Base-by-base conservation (phyloP, 1,140 invertebrate genomes). In the Himalopsyche phryganea region DNA sequence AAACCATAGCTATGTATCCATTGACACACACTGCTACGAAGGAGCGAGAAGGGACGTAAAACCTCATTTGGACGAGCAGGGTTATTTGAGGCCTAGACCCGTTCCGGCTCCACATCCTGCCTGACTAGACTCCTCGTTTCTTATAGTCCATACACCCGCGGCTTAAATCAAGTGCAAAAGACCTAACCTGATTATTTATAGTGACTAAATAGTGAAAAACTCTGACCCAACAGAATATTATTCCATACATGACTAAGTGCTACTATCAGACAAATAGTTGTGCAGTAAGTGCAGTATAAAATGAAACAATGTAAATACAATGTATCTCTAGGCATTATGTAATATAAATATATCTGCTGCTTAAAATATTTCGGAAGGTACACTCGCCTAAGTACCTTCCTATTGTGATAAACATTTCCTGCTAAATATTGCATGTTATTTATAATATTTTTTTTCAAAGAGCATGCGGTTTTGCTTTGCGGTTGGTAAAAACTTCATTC, bases 1-100 rank as follows among this genome's bases (percentile, higher is more conserved):
- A 46, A 75, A 77, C 58, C 76, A 78, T 59, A 77, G 75, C 67
- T 78, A 78, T 58, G 74, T 78, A 62, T 77, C 74, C 60, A 77
- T 78, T 50, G 74, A 78, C 55, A 75, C 76, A 23, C 75, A 78
- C 66, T 76, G 74, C 65, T 78, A 78, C 52, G 76, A 78, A 45
- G 73, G 76, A 60, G 70, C 76, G 20, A 56, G 70, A 68, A 44
- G 74, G 72, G 42, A 54, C 10, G 51, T 36, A 15, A 50, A 47
- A 49, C 15, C 67, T 69, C 54, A 71, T 69, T 67, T 78, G 58
- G 76, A 78, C 45, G 76, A 78, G 40, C 76, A 78, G 65, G 76
- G 75, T 63, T 78, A 78, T 68, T 74, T 78, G 67, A 72, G 74
- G 65, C 76, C 76, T 49, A 69, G 76, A 48, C 73, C 75, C 38